Conservation (phyloP, 2,113 vertebrate genomes). For the Heterotis niloticus region DNA sequence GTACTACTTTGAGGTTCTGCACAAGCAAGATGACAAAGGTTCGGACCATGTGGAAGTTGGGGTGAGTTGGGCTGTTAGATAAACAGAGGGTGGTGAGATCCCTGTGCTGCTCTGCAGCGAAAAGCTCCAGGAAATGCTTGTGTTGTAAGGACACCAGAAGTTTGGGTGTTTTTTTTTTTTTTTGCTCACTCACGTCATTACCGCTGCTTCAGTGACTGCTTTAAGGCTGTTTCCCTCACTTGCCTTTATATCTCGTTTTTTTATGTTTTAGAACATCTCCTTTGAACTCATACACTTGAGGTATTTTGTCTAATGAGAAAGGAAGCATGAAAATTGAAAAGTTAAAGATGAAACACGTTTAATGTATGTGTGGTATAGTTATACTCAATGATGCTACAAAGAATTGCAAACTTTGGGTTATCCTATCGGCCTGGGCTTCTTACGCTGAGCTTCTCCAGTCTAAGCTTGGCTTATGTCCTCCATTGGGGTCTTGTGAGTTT, state of each 20-base stretch:
- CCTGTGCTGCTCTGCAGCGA: not conserved
- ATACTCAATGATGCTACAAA: not conserved
- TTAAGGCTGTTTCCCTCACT: not conserved
- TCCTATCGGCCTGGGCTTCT: not conserved
- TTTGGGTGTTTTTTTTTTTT: not conserved
- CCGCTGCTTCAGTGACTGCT: not conserved
- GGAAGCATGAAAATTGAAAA: not conserved
- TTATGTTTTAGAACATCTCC: not conserved
- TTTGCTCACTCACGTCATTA: not conserved
- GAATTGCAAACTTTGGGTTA: not conserved
- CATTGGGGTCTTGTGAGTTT: not conserved
- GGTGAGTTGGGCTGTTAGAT: constrained; percentile 65
- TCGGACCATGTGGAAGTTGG: constrained; percentile 97
- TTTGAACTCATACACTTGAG: not conserved
- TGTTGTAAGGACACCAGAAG: not conserved
- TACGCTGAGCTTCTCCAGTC: not conserved
- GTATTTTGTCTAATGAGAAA: not conserved
- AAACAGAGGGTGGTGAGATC: not conserved
- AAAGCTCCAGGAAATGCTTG: not conserved
- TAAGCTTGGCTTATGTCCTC: not conserved
- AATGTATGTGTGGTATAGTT: not conserved
- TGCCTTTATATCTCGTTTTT: not conserved
- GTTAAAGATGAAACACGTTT: not conserved
- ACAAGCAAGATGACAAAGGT: constrained; percentile 93
- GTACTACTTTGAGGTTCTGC: constrained; percentile 97